These are phyloP conservation scores for Ridgeia piscesae DNA, from an alignment of 1,140 invertebrate species.

Conservation along the genomic window DNA sequence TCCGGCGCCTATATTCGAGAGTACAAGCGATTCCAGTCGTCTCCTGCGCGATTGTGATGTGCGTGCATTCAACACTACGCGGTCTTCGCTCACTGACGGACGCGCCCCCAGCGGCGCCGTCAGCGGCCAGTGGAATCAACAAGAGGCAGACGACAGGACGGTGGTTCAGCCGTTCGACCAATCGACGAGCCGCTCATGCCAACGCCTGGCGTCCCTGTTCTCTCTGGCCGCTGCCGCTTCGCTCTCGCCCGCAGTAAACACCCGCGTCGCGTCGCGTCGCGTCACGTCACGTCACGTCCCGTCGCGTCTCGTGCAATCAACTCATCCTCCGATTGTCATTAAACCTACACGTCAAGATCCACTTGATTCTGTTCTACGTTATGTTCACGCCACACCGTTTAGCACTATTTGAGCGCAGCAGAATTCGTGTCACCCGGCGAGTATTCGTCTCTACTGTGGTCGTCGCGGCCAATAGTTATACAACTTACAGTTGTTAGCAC, in stretches of 20 bases:
- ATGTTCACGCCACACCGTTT: neutral
- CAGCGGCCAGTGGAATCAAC: neutral
- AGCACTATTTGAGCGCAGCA: too few species aligned
- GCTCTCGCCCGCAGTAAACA: neutral
- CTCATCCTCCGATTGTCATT: neutral
- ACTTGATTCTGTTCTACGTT: neutral
- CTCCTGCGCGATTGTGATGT: neutral
- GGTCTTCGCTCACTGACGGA: neutral
- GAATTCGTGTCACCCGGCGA: neutral
- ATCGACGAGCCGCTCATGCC: neutral
- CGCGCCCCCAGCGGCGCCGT: neutral
- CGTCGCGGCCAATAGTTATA: too few species aligned
- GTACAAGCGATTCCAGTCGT: neutral
- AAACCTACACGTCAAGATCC: neutral
- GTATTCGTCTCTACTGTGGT: neutral
- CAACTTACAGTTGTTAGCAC: too few species aligned
- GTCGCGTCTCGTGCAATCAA: neutral
- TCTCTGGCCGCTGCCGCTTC: neutral
- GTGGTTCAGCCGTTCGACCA: neutral
- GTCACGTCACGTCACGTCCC: too few species aligned
- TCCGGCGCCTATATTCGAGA: neutral
- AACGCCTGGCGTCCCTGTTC: neutral
- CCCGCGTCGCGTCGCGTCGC: neutral
- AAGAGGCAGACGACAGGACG: neutral
- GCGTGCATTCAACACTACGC: neutral